phyloP scores from a whole-genome alignment of 2,113 vertebrate genomes.

The Oncorhynchus keta region DNA sequence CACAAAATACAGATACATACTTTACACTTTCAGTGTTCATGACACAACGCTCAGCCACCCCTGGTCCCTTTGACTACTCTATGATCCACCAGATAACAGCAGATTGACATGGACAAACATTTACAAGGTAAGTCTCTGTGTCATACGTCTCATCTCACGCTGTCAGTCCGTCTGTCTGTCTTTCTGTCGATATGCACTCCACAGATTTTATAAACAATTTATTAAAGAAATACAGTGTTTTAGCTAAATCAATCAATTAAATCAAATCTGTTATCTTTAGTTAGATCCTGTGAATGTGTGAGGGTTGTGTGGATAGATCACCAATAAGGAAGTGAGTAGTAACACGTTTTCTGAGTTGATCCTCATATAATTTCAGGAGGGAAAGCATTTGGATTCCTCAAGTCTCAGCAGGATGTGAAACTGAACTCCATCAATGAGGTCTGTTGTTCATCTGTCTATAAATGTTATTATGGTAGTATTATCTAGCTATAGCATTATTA shows the following conservation, averaged over 20 bases:
- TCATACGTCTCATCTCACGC: too few species aligned
- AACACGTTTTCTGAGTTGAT: not conserved
- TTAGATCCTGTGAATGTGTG: too few species aligned
- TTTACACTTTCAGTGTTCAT: not conserved
- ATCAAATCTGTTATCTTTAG: too few species aligned
- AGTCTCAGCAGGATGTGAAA: slow-evolving; percentile 76
- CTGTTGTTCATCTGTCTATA: not conserved
- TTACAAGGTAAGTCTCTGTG: slow-evolving; percentile 57
- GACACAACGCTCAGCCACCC: not conserved
- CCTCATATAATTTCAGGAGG: slow-evolving; percentile 65
- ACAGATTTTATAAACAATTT: too few species aligned
- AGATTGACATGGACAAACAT: slow-evolving; percentile 49
- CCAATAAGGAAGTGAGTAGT: too few species aligned
- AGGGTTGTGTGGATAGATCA: too few species aligned
- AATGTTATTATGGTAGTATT: too few species aligned
- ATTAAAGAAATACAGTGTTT: too few species aligned
- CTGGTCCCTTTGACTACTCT: not conserved
- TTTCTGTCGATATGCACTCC: not conserved
- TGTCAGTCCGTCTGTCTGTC: not conserved
- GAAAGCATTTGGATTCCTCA: slow-evolving; percentile 76
- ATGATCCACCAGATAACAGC: not conserved
- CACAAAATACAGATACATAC: slow-evolving; percentile 27
- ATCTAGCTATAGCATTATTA: too few species aligned
- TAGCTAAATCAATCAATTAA: too few species aligned
- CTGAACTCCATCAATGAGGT: slow-evolving; percentile 71